Evolutionary conservation across 1,140 invertebrate genomes (phyloP).

Genomic region (Drosophila ogumai): DNA sequence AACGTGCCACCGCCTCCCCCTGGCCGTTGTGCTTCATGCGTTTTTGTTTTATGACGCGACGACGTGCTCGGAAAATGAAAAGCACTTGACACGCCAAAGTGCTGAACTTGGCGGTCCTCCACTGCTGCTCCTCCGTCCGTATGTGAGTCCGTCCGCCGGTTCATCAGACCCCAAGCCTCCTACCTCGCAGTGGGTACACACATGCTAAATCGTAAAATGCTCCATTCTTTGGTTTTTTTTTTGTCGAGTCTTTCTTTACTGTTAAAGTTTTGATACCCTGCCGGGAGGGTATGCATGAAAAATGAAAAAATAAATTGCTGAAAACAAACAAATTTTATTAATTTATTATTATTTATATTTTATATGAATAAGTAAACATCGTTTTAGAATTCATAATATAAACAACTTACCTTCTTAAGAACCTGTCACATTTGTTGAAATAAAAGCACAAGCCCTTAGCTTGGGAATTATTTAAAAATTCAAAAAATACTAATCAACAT

Average conservation of each 20-base stretch:
- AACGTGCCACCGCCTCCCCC: slow-evolving; percentile 55
- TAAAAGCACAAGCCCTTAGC: no score
- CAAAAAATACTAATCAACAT: not conserved
- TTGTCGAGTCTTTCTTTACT: slow-evolving; percentile 29
- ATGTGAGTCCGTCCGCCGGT: slow-evolving; percentile 11
- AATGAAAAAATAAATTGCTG: not conserved
- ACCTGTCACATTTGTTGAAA: no score
- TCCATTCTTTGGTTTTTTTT: slow-evolving; percentile 48
- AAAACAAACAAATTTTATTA: not conserved
- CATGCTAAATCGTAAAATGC: slow-evolving; percentile 77
- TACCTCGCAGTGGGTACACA: slow-evolving; percentile 44
- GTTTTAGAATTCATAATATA: not conserved
- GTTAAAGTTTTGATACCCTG: slow-evolving; percentile 58
- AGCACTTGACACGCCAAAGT: slow-evolving; percentile 79
- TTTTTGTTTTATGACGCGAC: slow-evolving; percentile 80
- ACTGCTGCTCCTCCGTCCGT: slow-evolving; percentile 5
- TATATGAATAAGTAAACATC: not conserved
- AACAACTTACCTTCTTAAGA: not conserved
- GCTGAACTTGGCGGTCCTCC: slow-evolving; percentile 73
- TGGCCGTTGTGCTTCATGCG: slow-evolving; percentile 53
- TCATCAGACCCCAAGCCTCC: slow-evolving; percentile 13
- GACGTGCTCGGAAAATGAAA: slow-evolving; percentile 81
- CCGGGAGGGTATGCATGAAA: not conserved
- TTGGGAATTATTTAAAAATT: not conserved
- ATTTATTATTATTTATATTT: not conserved